phyloP scores from a whole-genome alignment of 2,888 invertebrate genomes.

The Caenorhabditis drosophilae region DNA sequence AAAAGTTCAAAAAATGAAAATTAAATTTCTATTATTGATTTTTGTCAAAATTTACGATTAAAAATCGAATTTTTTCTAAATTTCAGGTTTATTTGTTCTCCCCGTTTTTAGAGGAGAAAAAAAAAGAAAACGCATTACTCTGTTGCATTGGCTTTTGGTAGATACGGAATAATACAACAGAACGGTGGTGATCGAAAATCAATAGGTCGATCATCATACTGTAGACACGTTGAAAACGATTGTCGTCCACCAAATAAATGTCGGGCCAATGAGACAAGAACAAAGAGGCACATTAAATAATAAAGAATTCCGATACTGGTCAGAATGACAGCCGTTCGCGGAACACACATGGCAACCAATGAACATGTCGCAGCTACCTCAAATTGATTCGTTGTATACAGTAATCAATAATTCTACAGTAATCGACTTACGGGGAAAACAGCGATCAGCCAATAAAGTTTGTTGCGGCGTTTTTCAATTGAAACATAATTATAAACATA shows the following conservation, averaged over 20 bases:
- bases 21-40: no score
- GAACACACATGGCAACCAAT: constrained; percentile 63
- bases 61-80: no score
- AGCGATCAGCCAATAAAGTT: constrained; percentile 64
- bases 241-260: constrained; percentile 53
- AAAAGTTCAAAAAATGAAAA: no score
- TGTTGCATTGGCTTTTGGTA: constrained; percentile 57
- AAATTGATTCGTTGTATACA: constrained; percentile 7
- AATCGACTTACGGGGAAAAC: constrained; percentile 54
- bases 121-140: no score
- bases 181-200: constrained; percentile 65
- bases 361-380: constrained; percentile 61
- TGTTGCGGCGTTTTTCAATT: constrained; percentile 62
- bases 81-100: no score
- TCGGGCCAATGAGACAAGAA: constrained; percentile 63
- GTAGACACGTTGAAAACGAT: constrained; percentile 45
- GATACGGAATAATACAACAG: constrained; percentile 59
- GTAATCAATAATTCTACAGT: background rate
- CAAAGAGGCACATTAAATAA: constrained; percentile 65
- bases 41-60: background rate
- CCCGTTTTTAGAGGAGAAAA: no score
- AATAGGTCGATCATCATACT: constrained; percentile 47
- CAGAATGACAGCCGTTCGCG: constrained; percentile 60
- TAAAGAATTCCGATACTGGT: constrained; percentile 64
- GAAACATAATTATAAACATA: constrained; percentile 57